phyloP scores from a whole-genome alignment of 2,888 invertebrate genomes.

The Pyrocoelia pectoralis region DNA sequence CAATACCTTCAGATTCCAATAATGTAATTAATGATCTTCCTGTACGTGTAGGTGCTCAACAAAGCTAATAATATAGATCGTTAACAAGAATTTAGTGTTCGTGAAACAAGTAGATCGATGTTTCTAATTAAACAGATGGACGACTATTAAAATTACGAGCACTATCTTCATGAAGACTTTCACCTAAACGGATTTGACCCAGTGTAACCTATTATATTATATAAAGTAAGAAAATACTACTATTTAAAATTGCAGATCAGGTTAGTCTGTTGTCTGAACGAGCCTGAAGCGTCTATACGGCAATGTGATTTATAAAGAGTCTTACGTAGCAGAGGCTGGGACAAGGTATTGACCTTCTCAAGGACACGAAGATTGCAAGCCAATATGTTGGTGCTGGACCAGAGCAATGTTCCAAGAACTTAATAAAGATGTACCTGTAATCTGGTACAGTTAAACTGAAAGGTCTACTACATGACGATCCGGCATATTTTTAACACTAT shows the following conservation, averaged over 20 bases:
- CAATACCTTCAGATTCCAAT: background rate
- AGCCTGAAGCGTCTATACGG: slow-evolving; percentile 52
- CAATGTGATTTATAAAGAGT: slow-evolving; percentile 52
- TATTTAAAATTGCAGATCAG: slow-evolving; percentile 39
- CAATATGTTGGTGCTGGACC: slow-evolving; percentile 40
- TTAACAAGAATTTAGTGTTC: background rate
- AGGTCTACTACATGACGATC: slow-evolving; percentile 39
- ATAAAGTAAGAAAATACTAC: slow-evolving; percentile 19
- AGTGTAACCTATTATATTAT: slow-evolving; percentile 10
- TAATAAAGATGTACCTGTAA: slow-evolving; percentile 35
- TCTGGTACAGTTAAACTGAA: slow-evolving; percentile 31
- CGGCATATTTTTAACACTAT: slow-evolving; percentile 35
- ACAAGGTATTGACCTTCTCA: slow-evolving; percentile 59
- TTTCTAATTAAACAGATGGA: background rate
- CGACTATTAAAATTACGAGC: background rate
- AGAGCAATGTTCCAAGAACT: slow-evolving; percentile 34
- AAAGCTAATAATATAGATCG: background rate
- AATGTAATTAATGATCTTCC: background rate
- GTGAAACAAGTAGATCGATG: background rate
- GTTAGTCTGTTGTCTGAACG: slow-evolving; percentile 47
- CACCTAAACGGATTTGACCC: slow-evolving; percentile 13
- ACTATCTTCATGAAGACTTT: background rate
- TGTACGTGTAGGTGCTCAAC: background rate
- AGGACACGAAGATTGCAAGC: slow-evolving; percentile 51
- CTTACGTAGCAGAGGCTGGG: slow-evolving; percentile 49